phyloP scores from a whole-genome alignment of 2,888 invertebrate species.

The Linnaemya vulpina region DNA sequence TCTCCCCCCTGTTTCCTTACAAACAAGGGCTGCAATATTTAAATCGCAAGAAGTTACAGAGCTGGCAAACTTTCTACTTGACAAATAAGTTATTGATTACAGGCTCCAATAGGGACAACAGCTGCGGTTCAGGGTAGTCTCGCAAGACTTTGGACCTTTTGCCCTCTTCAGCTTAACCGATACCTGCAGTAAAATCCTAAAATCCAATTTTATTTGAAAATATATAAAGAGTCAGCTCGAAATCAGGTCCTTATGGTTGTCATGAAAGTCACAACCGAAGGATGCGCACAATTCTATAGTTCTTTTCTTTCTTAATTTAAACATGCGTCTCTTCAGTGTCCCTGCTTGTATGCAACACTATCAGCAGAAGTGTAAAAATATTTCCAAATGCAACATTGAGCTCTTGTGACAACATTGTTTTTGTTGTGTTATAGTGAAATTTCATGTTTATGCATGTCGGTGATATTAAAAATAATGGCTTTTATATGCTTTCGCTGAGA shows the following conservation, averaged over 20 bases:
- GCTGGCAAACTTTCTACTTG: background rate
- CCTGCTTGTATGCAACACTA: background rate
- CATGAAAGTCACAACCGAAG: too few relatives aligned
- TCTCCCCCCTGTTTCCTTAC: constrained; percentile 24
- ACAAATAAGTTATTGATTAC: too few relatives aligned
- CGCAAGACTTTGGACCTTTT: too few relatives aligned
- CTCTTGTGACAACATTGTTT: constrained; percentile 56
- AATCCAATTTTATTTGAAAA: too few relatives aligned
- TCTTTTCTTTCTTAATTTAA: too few relatives aligned
- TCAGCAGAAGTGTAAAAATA: background rate
- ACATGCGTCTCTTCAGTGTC: background rate
- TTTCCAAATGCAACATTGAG: constrained; percentile 48
- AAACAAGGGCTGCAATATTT: background rate
- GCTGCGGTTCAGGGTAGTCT: too few relatives aligned
- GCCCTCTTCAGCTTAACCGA: too few relatives aligned
- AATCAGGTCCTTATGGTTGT: too few relatives aligned
- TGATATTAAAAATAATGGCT: constrained; percentile 69
- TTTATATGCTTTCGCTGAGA: constrained; percentile 55
- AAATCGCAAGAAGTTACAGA: background rate
- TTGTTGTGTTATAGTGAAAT: constrained; percentile 56
- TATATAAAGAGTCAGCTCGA: too few relatives aligned
- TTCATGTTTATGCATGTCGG: constrained; percentile 68
- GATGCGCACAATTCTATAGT: too few relatives aligned
- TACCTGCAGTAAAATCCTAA: too few relatives aligned
- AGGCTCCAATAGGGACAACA: too few relatives aligned